phyloP scores from a whole-genome alignment of 2,888 invertebrate genomes.

The Branchellion lobata region DNA sequence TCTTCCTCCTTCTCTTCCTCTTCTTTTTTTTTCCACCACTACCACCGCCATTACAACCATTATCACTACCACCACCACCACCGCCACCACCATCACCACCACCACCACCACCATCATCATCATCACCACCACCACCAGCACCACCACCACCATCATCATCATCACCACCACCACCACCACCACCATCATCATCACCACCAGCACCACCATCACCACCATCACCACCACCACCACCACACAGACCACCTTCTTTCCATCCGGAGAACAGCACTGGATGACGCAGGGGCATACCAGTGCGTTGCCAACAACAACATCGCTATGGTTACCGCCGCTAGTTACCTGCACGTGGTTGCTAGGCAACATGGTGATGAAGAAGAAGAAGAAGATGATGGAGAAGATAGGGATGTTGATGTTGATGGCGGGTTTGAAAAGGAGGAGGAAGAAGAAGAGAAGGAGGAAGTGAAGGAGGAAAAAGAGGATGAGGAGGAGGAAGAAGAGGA shows the following conservation, averaged over 20 bases:
- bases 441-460: not conserved
- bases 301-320: not conserved
- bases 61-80: too few species aligned
- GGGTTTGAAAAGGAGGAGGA: not conserved
- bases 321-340: not conserved
- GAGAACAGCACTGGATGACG: not conserved
- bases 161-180: not conserved
- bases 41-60: too few species aligned
- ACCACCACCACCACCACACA: not conserved
- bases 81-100: too few species aligned
- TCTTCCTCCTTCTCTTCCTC: too few species aligned
- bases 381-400: slow-evolving; percentile 3
- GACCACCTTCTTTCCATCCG: not conserved
- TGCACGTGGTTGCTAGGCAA: not conserved
- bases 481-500: not conserved
- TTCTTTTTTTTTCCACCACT: too few species aligned
- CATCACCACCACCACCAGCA: too few species aligned
- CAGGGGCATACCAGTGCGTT: not conserved
- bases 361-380: slow-evolving; percentile 11
- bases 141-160: too few species aligned
- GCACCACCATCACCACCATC: slow-evolving; percentile 7
- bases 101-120: too few species aligned
- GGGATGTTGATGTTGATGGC: not conserved
- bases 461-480: not conserved
- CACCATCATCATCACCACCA: slow-evolving; percentile 1